Conservation (phyloP, 2,888 invertebrate species). For the Xylota sylvarum region DNA sequence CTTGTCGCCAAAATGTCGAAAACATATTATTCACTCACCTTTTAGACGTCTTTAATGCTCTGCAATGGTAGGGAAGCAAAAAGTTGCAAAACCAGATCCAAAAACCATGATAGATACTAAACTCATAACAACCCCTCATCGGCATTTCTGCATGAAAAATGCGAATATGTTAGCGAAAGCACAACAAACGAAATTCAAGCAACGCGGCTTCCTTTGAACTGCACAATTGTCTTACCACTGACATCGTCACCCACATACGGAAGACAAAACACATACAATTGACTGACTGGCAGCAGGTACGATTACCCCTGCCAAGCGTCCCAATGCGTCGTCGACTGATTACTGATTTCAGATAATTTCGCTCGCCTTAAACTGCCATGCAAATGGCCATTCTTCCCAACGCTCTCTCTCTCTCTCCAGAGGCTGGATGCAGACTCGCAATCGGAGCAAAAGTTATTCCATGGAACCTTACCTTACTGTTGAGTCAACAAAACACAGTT, state of each 20-base stretch:
- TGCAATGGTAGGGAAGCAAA: background rate
- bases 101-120: constrained; percentile 10
- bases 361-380: constrained; percentile 39
- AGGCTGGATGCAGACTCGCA: constrained; percentile 11
- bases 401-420: constrained; percentile 44
- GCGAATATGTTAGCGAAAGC: constrained; percentile 26
- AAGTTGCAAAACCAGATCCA: constrained; percentile 10
- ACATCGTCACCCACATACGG: constrained; percentile 74
- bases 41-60: background rate
- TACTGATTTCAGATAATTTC: constrained; percentile 63
- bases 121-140: background rate
- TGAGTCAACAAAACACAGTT: constrained; percentile 38
- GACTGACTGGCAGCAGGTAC: constrained; percentile 53
- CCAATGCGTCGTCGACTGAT: constrained; percentile 25
- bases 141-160: background rate
- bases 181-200: constrained; percentile 28
- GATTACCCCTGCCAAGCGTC: constrained; percentile 34
- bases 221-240: constrained; percentile 36
- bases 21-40: too few species aligned
- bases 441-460: constrained; percentile 11
- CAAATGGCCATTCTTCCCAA: constrained; percentile 50
- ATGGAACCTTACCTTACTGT: constrained; percentile 34
- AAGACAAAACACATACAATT: constrained; percentile 37
- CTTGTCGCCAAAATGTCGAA: too few species aligned
- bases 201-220: constrained; percentile 58